Conservation (phyloP, 2,888 invertebrate genomes). For the Automeris io region DNA sequence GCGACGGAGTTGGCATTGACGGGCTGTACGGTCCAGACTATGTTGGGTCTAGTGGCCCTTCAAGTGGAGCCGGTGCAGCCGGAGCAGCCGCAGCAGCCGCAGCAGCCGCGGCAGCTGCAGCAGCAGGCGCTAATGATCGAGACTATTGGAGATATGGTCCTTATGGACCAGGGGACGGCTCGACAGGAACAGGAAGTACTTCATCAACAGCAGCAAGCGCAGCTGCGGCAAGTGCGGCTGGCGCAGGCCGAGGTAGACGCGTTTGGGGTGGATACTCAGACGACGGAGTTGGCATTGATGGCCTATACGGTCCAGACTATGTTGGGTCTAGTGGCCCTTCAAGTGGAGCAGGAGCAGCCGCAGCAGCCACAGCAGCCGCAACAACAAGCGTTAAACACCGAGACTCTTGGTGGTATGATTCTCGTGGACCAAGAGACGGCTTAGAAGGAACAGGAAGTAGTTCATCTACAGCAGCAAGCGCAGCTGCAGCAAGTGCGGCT, state of each 20-base stretch:
- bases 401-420: too few species aligned
- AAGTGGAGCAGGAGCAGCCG: not conserved
- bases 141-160: not conserved
- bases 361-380: too few species aligned
- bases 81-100: not conserved
- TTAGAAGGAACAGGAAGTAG: too few species aligned
- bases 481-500: not conserved
- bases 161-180: not conserved
- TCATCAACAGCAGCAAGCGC: not conserved
- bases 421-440: too few species aligned
- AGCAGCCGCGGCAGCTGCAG: too few species aligned
- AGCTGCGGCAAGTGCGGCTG: constrained; percentile 3
- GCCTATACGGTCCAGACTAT: not conserved
- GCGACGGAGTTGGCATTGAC: too few species aligned
- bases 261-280: not conserved
- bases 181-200: too few species aligned
- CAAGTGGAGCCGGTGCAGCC: constrained; percentile 1
- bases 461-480: not conserved
- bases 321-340: not conserved
- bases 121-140: not conserved
- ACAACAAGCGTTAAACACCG: too few species aligned
- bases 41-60: too few species aligned
- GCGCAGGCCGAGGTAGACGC: not conserved
- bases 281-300: not conserved
- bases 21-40: too few species aligned